A percentile compares a stretch with the other conserved stretches of the same genome.
These are phyloP conservation scores for Tipula vernalis DNA, from an alignment of 2,888 invertebrate genomes.

Conservation along the genomic window DNA sequence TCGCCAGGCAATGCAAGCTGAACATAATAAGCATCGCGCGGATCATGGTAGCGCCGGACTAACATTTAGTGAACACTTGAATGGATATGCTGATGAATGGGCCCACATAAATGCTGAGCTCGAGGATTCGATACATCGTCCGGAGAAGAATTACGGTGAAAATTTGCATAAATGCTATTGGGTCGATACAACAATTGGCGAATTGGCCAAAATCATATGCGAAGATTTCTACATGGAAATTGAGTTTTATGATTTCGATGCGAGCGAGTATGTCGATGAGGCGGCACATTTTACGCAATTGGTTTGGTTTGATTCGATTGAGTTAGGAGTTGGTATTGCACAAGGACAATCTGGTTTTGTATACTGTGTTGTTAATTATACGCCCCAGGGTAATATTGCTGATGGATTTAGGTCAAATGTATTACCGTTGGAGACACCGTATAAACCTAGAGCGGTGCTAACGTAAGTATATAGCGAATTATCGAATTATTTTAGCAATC, in stretches of 20 bases:
- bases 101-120: neutral
- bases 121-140: conserved; percentile 46
- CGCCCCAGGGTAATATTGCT: conserved; percentile 23
- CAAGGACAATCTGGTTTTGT: conserved; percentile 62
- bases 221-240: neutral
- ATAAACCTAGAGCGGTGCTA: neutral
- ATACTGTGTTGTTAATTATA: conserved; percentile 50
- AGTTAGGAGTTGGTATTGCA: conserved; percentile 59
- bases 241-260: neutral
- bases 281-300: conserved; percentile 61
- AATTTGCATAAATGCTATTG: conserved; percentile 49
- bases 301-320: conserved; percentile 54
- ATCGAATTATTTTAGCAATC: neutral
- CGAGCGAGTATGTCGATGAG: conserved; percentile 25
- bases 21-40: neutral
- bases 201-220: neutral
- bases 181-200: neutral
- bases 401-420: conserved; percentile 23
- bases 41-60: neutral
- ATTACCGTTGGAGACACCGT: neutral
- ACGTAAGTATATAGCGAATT: neutral
- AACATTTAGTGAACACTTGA: neutral
- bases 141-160: conserved; percentile 68
- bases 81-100: neutral
- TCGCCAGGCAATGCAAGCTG: neutral